Evolutionary conservation across 1,140 invertebrate species (phyloP), one percentile per base, ranked within the genome.

Genomic region (Heliconius hermathena): DNA sequence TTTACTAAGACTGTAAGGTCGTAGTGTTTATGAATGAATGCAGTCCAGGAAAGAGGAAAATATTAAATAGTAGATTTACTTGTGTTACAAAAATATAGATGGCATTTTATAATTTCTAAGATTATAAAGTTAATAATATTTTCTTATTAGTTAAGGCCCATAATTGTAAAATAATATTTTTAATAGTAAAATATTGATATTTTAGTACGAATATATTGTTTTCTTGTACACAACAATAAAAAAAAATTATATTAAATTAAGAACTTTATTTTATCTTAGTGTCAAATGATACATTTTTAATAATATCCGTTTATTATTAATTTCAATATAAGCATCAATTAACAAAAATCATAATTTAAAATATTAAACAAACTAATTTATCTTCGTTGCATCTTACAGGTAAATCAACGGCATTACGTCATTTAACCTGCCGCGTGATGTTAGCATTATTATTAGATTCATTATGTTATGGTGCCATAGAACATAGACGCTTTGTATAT

Each of bases 371-470:
- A 74, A 74, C 75, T 80, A 74, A 80, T 57, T 75, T 77, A 83
- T 41, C 74, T 81, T 71, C 60, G 26, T n/a, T 77, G 74, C 57
- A 81, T 79, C 74, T 78, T 74, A 80, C 71, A 83, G 79, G 78
- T 85, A 87, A 82, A 87, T 79, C 83, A 85, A 84, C 84, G 84
- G 83, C 71, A 82, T 84, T 80, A 83, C 83, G 81, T 87, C 82
- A 87, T 60, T 26, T 46, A 57, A 77, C 71, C 74, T 54, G 60
- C 66, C 76, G 78, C 71, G 74, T 85, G 84, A 85, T 85, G 84
- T 71, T 83, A 80, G 60, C 72, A 83, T 84, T 87, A 87, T 84
- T 85, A 83, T 81, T 87, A 87, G 85, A 83, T 84, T 79, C 76
- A 85, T 84, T 82, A 82, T 54, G 52, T 36, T 79, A 75, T 79